Evolutionary conservation across 1,140 invertebrate species (phyloP), one percentile per base, ranked within the genome.

Genomic region (Drosophila sucinea): DNA sequence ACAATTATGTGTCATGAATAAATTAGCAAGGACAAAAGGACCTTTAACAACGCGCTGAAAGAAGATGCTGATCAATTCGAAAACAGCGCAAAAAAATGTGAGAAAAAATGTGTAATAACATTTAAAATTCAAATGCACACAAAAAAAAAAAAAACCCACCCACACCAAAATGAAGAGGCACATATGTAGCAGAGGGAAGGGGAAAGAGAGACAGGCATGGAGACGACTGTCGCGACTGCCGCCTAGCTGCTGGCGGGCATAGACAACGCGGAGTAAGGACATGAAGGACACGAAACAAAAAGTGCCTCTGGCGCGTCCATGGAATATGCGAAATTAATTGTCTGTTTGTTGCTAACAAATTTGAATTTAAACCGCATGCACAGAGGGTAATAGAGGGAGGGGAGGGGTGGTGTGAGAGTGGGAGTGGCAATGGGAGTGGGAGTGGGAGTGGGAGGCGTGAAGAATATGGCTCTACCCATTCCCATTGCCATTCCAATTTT

Each of bases 301-400:
- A 67, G 77, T 70, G 77, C 75, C 73, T 81, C 67, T 67, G 56
- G 76, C 82, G 77, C 82, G 76, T 86, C 71, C 73, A 82, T 73
- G 68, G 70, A 74, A 89, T 87, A 89, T 89, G 84, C 84, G 80
- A 89, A 89, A 89, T 89, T 89, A 89, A 89, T 89, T 89, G 84
- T 89, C 80, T 81, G 81, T 84, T 89, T 89, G 84, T 87, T 87
- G 84, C 84, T 73, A 89, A 87, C 81, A 90, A 89, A 89, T 89
- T 89, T 89, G 85, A 89, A 89, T 89, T 87, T 87, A 84, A 89
- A 89, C 84, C 84, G 80, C 84, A 87, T 79, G 72, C 68, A 83
- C 65, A 60, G 57, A 67, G 63, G 55, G 60, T 54, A 41, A 64
- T 66, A 62, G 77, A 70, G 54, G 25, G 70, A 64, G 70, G 17